Conservation (phyloP, 1,140 invertebrate species). For the Anoplolepis gracilipes region DNA sequence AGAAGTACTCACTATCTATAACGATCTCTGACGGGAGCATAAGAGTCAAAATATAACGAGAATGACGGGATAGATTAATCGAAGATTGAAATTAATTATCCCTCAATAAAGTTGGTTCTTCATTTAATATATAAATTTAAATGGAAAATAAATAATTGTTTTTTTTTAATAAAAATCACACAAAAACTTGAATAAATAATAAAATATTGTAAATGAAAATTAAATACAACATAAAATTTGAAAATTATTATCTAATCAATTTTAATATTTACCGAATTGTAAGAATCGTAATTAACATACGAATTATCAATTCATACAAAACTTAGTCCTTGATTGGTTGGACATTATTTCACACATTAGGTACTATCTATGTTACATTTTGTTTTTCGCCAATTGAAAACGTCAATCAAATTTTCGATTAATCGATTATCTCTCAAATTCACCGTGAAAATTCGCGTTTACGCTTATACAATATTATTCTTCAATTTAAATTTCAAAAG, state of each 20-base stretch:
- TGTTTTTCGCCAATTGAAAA: not conserved
- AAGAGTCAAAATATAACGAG: not conserved
- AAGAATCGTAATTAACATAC: too few species aligned
- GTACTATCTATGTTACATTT: not conserved
- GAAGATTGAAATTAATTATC: conserved; percentile 4
- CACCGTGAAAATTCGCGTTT: not conserved
- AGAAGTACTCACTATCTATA: not conserved
- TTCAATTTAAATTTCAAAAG: not conserved
- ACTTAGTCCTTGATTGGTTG: not conserved
- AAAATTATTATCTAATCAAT: too few species aligned
- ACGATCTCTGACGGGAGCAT: not conserved
- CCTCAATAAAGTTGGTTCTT: not conserved
- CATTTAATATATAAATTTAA: not conserved
- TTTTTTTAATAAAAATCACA: too few species aligned
- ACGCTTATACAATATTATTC: not conserved
- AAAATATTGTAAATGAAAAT: too few species aligned
- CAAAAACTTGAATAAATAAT: too few species aligned
- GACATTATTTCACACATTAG: not conserved
- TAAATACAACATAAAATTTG: too few species aligned
- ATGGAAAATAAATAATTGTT: not conserved
- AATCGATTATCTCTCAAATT: not conserved
- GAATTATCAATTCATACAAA: not conserved
- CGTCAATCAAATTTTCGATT: not conserved
- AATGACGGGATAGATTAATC: conserved; percentile 5
- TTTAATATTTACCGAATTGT: too few species aligned